These are phyloP conservation scores for Tyrophagus putrescentiae DNA, from an alignment of 1,140 invertebrate genomes.

Conservation along the genomic window DNA sequence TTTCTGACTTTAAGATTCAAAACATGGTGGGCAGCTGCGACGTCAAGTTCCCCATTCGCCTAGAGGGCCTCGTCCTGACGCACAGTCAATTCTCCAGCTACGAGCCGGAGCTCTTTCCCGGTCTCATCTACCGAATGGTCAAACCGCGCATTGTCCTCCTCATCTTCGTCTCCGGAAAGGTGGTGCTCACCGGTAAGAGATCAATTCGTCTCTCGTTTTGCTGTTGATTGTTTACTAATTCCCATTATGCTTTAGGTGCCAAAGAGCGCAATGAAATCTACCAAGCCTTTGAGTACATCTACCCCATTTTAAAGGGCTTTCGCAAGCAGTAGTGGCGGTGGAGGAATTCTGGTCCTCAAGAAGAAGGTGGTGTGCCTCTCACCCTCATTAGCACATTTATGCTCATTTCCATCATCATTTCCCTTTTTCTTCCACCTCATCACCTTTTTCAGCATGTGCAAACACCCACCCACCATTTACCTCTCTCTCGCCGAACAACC, in stretches of 20 bases:
- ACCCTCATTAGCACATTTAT: too few species aligned
- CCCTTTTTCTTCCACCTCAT: too few species aligned
- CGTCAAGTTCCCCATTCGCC: conserved; percentile 38
- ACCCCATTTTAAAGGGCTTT: conserved; percentile 97
- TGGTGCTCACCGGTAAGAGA: conserved; percentile 64
- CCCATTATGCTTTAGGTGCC: conserved; percentile 52
- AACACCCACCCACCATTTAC: too few species aligned
- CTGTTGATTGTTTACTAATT: background rate
- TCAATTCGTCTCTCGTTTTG: conserved; percentile 29
- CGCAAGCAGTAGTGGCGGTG: conserved; percentile 83
- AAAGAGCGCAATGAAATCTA: conserved; percentile 97
- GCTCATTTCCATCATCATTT: too few species aligned
- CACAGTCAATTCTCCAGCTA: conserved; percentile 43
- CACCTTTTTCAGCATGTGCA: too few species aligned
- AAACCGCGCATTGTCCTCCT: conserved; percentile 94
- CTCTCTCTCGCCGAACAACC: too few species aligned
- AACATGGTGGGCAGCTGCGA: conserved; percentile 85
- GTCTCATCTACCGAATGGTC: conserved; percentile 97
- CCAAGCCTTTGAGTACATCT: conserved; percentile 99
- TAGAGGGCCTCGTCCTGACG: conserved; percentile 36
- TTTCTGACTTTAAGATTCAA: conserved; percentile 98
- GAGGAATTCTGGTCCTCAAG: too few species aligned
- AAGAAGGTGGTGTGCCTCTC: too few species aligned
- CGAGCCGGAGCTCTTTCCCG: conserved; percentile 72
- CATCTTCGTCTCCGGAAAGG: conserved; percentile 98